Conservation (phyloP, 2,797 vertebrate species). For the Leptoclinus maculatus region DNA sequence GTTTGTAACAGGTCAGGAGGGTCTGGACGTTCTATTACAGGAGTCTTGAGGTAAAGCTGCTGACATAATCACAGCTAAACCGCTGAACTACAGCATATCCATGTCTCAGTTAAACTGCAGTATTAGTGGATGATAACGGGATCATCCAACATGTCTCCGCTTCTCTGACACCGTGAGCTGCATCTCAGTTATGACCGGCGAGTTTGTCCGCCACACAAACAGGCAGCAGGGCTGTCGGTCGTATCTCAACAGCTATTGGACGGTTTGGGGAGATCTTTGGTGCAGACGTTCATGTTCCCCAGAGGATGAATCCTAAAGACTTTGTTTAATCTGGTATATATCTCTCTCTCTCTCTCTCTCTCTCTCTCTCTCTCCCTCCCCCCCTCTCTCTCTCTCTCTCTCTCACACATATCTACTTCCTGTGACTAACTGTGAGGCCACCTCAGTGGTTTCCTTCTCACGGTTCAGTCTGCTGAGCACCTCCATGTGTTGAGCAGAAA, state of each 20-base stretch:
- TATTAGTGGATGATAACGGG: no score
- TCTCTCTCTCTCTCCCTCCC: neutral
- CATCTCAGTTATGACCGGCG: neutral
- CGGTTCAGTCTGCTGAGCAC: neutral
- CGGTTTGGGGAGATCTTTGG: neutral
- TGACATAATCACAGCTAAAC: slow-evolving; percentile 51
- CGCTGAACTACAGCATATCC: neutral
- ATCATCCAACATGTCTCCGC: no score
- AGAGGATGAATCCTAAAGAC: no score
- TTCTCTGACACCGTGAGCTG: neutral
- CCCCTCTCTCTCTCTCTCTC: neutral
- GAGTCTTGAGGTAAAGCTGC: slow-evolving; percentile 43
- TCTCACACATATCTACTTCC: slow-evolving; percentile 51
- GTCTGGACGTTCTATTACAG: slow-evolving; percentile 20
- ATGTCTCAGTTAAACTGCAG: no score
- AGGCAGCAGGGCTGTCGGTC: no score
- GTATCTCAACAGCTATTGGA: neutral
- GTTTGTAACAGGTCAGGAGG: neutral
- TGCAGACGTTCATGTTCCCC: no score
- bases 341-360: neutral
- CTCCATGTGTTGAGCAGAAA: neutral
- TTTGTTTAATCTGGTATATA: no score
- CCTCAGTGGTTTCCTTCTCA: neutral
- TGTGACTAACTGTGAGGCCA: slow-evolving; percentile 45
- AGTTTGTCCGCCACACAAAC: accelerated